Percentiles rank a stretch among this genome's conserved stretches.
Evolutionary conservation across 2,888 invertebrate genomes (phyloP).

Genomic region (Nudaria mundana): DNA sequence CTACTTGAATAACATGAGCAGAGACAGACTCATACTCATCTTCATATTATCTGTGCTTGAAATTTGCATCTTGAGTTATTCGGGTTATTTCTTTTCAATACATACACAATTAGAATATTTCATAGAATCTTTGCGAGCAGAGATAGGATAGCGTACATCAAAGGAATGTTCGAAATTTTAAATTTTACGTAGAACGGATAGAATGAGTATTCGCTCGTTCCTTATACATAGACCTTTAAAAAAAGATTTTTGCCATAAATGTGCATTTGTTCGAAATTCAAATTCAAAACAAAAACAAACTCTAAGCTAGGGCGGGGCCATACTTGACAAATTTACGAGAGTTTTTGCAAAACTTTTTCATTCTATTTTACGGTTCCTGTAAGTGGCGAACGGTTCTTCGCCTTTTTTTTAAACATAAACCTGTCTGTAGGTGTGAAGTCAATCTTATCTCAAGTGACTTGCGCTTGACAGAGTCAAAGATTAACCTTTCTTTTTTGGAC

Average conservation of each 20-base stretch:
- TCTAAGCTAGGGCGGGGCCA: constrained; percentile 28
- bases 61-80: too few species aligned
- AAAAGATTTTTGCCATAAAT: constrained; percentile 9
- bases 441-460: constrained; percentile 41
- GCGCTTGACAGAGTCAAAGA: constrained; percentile 21
- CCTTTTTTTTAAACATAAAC: constrained; percentile 40
- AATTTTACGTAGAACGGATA: too few species aligned
- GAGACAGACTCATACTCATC: too few species aligned
- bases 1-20: too few species aligned
- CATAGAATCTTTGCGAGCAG: too few species aligned
- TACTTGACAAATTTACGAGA: constrained; percentile 63
- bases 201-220: too few species aligned
- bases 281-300: constrained; percentile 36
- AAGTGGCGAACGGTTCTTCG: constrained; percentile 43
- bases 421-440: constrained; percentile 50
- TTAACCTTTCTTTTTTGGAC: constrained; percentile 9
- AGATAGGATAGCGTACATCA: too few species aligned
- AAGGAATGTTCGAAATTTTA: too few species aligned
- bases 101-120: too few species aligned
- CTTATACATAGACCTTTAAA: too few species aligned
- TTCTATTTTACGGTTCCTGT: constrained; percentile 45
- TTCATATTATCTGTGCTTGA: too few species aligned
- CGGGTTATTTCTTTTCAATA: too few species aligned
- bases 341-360: constrained; percentile 36
- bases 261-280: constrained; percentile 13